Evolutionary conservation across 2,888 invertebrate genomes (phyloP).

Genomic region (Slavum lentiscoides): DNA sequence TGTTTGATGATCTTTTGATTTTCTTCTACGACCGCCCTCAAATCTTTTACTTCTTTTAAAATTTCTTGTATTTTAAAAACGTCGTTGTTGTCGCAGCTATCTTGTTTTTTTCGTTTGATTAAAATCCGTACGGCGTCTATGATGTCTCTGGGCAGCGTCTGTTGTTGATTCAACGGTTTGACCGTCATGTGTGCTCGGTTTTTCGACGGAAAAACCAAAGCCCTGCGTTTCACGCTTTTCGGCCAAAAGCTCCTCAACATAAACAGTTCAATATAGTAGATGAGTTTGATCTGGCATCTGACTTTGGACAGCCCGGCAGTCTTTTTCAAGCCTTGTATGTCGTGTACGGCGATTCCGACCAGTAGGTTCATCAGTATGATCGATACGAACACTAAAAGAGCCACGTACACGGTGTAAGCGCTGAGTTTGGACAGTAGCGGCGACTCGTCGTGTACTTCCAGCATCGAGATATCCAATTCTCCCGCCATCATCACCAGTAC

Average conservation of each 20-base stretch:
- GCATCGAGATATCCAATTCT: constrained; percentile 75
- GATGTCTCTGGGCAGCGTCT: constrained; percentile 77
- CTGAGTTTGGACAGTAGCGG: constrained; percentile 74
- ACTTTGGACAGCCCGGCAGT: constrained; percentile 82
- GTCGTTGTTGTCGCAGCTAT: constrained; percentile 4
- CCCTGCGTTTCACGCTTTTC: constrained; percentile 65
- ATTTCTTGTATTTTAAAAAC: constrained; percentile 41
- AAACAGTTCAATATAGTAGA: constrained; percentile 81
- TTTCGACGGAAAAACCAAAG: constrained; percentile 77
- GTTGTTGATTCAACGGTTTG: constrained; percentile 80
- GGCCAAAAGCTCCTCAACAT: constrained; percentile 79
- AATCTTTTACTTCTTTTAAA: constrained; percentile 45
- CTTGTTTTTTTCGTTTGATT: constrained; percentile 65
- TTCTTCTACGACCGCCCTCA: constrained; percentile 28
- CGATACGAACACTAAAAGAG: constrained; percentile 80
- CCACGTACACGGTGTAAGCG: constrained; percentile 78
- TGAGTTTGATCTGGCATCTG: constrained; percentile 81
- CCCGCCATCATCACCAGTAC: constrained; percentile 89
- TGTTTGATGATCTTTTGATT: constrained; percentile 49
- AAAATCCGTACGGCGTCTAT: constrained; percentile 79
- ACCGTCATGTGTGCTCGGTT: constrained; percentile 80
- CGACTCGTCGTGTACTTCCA: constrained; percentile 60
- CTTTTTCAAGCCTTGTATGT: constrained; percentile 82
- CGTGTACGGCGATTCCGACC: constrained; percentile 85
- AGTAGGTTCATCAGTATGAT: constrained; percentile 83